Evolutionary conservation across 35 echinoderm and acorn worm genomes (phyloP), one percentile per base, ranked within the genome.

Genomic region (Ptychodera flava): DNA sequence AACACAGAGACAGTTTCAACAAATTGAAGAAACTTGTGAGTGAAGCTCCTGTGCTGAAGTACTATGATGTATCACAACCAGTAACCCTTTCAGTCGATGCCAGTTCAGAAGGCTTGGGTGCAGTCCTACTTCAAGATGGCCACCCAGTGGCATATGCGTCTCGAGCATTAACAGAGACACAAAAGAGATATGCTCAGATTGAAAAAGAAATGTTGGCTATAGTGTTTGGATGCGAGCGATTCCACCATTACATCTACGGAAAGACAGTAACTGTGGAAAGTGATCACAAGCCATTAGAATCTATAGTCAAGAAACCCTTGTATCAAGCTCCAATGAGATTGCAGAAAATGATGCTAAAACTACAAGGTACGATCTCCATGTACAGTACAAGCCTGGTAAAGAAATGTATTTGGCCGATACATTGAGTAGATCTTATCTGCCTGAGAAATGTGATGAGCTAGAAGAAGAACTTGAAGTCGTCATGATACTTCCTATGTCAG

Each of bases 201-300:
- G 91, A 92, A 53, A 92, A 88, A 28, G 77, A 93, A 36, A 83
- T 84, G 16, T 38, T 93, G 38, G 91, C 80, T 28, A 85, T 92
- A 29, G 38, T 85, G 1, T 92, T 30, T 36, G 86, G 91, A 31
- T 92, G 91, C 85, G 82, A 36, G 80, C 35, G 33, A 80, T 88
- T 92, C 30, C 86, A 92, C 45, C 36, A 88, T 35, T 88, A 78
- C 53, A 35, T 92, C 33, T 77, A 77, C 0, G 79, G 37, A 79
- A 32, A 38, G 27, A 85, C 80, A 76, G 29, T 89, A 15, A 1
- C 37, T 16, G 82, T 92, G 34, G 87, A 92, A 80, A 30, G 85
- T 28, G 87, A 92, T 33, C 91, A 92, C 28, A 90, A 88, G 64
- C 87, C 91, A 32, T 36, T 85, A 31, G 87, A 82, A 36, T 32